Evolutionary conservation across 2,888 invertebrate species (phyloP), one percentile per base, ranked within the genome.

Genomic region (Andrena chrysosceles): DNA sequence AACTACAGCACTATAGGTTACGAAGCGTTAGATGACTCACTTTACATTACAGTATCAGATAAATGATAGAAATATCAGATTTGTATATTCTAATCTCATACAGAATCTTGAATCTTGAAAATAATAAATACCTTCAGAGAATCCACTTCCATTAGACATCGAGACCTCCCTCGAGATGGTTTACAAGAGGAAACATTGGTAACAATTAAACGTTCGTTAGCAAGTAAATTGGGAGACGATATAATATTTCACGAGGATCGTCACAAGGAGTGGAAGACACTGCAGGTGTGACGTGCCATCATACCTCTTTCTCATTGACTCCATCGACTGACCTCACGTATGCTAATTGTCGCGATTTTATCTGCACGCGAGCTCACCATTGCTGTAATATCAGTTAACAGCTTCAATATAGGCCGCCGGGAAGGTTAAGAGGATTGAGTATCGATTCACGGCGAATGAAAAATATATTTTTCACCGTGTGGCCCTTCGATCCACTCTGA

Each of bases 311-410:
- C 77, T 59, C 73, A 35, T 82, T 42, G 71, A 62, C 77, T 85
- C 85, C 72, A 88, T 88, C 87, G 82, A 88, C 85, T 90, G 91
- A 91, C 91, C 91, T 91, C 90, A 91, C 89, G 83, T 92, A 93
- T 93, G 92, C 91, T 92, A 92, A 93, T 92, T 92, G 89, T 89
- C 90, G 83, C 79, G 81, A 87, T 88, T 90, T 92, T 92, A 92
- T 92, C 91, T 90, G 90, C 93, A 93, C 92, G 93, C 93, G 90
- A 92, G 83, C 87, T 81, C 66, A 76, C 82, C 78, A 70, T 82
- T 33, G 77, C 69, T 52, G 69, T 86, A 86, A 84, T 81, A 73
- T 81, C 72, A 64, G 78, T 88, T 78, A 88, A 74, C 82, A 68
- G 56, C 31, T 49, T 20, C 74, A 70, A 80, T 81, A 77, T 82